These are phyloP conservation scores for Cyanistes caeruleus DNA, from an alignment of 2,113 vertebrate species.

Conservation along the genomic window DNA sequence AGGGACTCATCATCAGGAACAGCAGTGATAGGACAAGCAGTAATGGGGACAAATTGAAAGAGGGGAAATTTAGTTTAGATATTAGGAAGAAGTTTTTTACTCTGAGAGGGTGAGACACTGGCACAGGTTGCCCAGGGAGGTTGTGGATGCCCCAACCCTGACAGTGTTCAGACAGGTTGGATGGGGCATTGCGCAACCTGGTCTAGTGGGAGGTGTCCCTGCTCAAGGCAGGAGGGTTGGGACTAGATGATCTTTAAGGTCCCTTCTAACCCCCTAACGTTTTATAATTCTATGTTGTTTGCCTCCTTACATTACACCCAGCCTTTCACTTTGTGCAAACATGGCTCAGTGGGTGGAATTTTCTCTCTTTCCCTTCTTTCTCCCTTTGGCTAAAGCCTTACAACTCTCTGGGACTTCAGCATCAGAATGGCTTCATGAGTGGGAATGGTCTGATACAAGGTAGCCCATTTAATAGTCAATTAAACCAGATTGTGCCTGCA, in stretches of 20 bases:
- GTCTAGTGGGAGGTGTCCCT: not conserved
- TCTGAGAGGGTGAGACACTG: not conserved
- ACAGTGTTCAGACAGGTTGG: not conserved
- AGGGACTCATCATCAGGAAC: not conserved
- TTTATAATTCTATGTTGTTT: not conserved
- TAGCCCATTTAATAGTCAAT: not conserved
- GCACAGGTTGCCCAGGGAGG: not conserved
- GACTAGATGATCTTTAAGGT: not conserved
- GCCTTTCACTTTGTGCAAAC: not conserved
- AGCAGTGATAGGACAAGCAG: not conserved
- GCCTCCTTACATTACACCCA: accelerated
- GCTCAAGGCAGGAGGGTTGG: not conserved
- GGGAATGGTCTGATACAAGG: accelerated
- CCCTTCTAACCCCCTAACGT: not conserved
- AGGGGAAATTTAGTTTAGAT: not conserved
- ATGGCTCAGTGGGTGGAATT: not conserved
- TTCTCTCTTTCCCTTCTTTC: not conserved
- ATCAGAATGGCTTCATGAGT: not conserved
- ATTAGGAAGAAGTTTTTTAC: not conserved
- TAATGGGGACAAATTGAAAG: not conserved
- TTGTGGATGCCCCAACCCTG: not conserved
- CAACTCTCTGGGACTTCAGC: not conserved
- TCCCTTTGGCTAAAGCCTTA: not conserved
- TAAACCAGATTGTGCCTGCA: not conserved
- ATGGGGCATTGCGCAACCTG: not conserved